Conservation (phyloP, 1,140 invertebrate species). For the Pogonognathellus flavescens region DNA sequence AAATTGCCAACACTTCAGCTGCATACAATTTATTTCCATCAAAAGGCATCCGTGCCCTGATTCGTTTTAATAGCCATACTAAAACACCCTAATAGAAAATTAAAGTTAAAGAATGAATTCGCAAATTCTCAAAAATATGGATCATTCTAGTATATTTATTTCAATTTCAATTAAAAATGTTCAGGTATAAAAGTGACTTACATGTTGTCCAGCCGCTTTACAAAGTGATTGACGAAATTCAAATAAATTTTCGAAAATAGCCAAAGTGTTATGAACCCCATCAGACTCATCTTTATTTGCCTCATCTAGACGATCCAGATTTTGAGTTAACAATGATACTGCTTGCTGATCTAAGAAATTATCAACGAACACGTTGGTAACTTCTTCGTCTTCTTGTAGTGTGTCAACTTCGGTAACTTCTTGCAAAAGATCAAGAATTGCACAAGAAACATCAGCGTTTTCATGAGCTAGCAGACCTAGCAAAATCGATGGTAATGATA, state of each 20-base stretch:
- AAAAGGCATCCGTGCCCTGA: conserved; percentile 89
- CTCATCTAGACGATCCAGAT: conserved; percentile 94
- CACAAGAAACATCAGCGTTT: conserved; percentile 93
- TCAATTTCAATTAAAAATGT: too few species aligned
- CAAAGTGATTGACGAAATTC: conserved; percentile 90
- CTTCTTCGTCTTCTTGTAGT: conserved; percentile 89
- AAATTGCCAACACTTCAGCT: conserved; percentile 95
- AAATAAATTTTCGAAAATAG: conserved; percentile 91
- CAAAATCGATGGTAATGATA: conserved; percentile 90
- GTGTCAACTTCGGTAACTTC: conserved; percentile 97
- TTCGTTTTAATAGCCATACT: conserved; percentile 91
- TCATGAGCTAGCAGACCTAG: conserved; percentile 95
- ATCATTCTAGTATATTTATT: too few species aligned
- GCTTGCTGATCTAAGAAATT: conserved; percentile 89
- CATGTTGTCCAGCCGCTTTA: conserved; percentile 76
- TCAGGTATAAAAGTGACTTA: too few species aligned
- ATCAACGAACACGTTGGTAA: conserved; percentile 82
- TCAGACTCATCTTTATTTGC: conserved; percentile 93
- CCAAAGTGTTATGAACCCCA: conserved; percentile 95
- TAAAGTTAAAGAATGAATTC: background rate
- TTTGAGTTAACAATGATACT: conserved; percentile 91
- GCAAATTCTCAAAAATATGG: too few species aligned
- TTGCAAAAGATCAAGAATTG: conserved; percentile 85
- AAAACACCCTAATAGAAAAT: conserved; percentile 82
- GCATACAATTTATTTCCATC: conserved; percentile 97